Conservation (phyloP, 2,797 vertebrate genomes). For the Octomys mimax region DNA sequence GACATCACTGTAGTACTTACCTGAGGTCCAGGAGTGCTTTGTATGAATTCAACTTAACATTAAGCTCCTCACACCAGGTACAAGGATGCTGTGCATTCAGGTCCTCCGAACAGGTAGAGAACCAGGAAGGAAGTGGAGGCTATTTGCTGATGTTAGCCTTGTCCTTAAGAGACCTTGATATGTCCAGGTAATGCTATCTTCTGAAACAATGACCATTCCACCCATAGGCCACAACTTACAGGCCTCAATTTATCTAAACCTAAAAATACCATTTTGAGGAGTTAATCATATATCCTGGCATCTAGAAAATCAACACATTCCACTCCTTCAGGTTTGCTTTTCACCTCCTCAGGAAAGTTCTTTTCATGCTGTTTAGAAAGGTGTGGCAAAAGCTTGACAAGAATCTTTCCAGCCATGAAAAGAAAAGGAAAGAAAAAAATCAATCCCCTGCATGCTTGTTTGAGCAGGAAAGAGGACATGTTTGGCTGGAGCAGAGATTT, state of each 20-base stretch:
- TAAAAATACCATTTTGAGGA: neutral
- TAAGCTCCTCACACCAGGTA: neutral
- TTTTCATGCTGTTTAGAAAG: neutral
- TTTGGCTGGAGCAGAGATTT: neutral
- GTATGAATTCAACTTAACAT: neutral
- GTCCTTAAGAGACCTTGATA: neutral
- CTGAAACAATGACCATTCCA: neutral
- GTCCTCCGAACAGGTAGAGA: neutral
- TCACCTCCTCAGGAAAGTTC: neutral
- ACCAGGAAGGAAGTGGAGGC: neutral
- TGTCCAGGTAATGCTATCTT: neutral
- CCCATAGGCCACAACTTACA: neutral
- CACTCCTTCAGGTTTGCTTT: neutral
- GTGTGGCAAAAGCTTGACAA: neutral
- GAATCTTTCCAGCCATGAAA: neutral
- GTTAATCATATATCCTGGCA: neutral
- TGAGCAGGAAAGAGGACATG: neutral
- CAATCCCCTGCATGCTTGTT: neutral
- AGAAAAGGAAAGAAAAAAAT: neutral
- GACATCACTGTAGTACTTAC: too few relatives aligned
- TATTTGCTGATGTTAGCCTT: neutral
- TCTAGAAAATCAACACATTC: neutral
- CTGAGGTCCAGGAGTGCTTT: neutral
- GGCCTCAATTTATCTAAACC: neutral
- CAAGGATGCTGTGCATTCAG: neutral